phyloP scores from a whole-genome alignment of 2,113 vertebrate species.

The Acanthochromis polyacanthus region DNA sequence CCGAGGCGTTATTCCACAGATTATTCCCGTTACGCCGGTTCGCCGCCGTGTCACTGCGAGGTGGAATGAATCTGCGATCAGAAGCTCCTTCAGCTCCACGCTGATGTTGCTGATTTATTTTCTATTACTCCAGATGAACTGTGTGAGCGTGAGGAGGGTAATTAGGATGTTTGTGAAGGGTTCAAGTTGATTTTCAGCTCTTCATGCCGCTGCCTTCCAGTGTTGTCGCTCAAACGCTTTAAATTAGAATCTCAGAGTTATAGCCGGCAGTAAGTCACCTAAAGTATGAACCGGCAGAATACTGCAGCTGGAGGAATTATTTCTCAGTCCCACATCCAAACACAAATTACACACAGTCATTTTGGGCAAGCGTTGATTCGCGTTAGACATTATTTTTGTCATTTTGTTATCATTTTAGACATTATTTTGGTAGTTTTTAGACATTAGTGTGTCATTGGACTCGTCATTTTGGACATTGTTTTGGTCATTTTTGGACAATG shows the following conservation, averaged over 20 bases:
- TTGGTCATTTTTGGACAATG: no score
- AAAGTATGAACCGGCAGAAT: conserved; percentile 7
- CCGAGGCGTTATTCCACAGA: conserved; percentile 29
- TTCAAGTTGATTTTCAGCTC: conserved; percentile 53
- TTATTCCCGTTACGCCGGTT: conserved; percentile 8
- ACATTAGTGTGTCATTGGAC: no score
- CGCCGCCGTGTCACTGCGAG: conserved; percentile 31
- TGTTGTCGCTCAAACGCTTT: conserved; percentile 58
- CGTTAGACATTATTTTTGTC: no score
- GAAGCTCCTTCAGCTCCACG: conserved; percentile 14
- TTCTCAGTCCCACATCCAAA: conserved; percentile 41
- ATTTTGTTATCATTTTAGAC: no score
- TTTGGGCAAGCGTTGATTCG: no score
- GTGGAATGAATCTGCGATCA: conserved; percentile 62
- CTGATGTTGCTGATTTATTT: conserved; percentile 52
- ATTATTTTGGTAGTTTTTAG: no score
- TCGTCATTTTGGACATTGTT: no score
- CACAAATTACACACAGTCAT: no score
- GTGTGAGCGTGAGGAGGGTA: conserved; percentile 30
- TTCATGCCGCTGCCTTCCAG: conserved; percentile 55
- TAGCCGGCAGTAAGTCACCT: conserved; percentile 42
- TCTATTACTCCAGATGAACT: conserved; percentile 54
- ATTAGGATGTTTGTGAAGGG: conserved; percentile 67
- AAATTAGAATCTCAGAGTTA: conserved; percentile 66
- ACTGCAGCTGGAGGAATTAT: conserved; percentile 15